phyloP scores from a whole-genome alignment of 2,888 invertebrate species.

The Luperina testacea region DNA sequence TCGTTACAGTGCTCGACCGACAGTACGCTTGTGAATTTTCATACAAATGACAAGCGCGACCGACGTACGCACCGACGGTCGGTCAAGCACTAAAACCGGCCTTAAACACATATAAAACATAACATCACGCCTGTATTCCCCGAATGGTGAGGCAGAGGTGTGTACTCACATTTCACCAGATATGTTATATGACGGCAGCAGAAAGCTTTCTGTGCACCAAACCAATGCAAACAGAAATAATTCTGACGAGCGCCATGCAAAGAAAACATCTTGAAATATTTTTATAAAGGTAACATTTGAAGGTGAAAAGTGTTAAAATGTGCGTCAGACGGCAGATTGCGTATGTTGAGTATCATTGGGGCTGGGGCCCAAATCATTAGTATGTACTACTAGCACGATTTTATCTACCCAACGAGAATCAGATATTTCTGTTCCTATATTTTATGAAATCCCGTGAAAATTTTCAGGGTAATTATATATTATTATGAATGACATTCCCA shows the following conservation, averaged over 20 bases:
- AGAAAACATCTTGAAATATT: constrained; percentile 39
- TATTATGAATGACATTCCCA: background rate
- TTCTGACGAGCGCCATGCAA: constrained; percentile 36
- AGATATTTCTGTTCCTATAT: background rate
- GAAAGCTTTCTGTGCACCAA: constrained; percentile 11
- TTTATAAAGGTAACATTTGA: constrained; percentile 35
- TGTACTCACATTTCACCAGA: background rate
- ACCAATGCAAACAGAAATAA: constrained; percentile 40
- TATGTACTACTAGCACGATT: background rate
- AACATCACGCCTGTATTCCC: background rate
- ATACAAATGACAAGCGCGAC: too few relatives aligned
- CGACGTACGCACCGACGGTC: too few relatives aligned
- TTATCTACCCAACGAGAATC: background rate
- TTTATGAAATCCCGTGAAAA: background rate
- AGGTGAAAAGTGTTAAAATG: constrained; percentile 39
- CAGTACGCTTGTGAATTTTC: too few relatives aligned
- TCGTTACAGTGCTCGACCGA: too few relatives aligned
- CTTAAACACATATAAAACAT: background rate
- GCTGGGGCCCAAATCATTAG: background rate
- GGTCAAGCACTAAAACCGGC: too few relatives aligned
- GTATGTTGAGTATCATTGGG: constrained; percentile 6
- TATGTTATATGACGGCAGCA: constrained; percentile 28
- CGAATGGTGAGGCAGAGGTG: background rate
- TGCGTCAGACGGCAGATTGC: constrained; percentile 36
- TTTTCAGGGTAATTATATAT: background rate